Evolutionary conservation across 2,888 invertebrate species (phyloP).

Genomic region (Molorchus minor): DNA sequence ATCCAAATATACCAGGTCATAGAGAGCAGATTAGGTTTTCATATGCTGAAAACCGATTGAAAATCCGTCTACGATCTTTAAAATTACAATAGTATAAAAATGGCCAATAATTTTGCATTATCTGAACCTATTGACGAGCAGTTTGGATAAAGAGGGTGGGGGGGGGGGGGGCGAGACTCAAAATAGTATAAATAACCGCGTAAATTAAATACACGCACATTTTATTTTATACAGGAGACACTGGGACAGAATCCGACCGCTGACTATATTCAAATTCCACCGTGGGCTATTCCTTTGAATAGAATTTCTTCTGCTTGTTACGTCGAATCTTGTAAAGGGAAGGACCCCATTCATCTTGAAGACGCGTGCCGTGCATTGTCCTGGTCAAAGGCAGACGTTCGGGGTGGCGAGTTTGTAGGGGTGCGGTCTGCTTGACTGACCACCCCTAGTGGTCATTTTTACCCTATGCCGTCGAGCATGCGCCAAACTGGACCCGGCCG

Average conservation of each 20-base stretch:
- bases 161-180: too few species aligned
- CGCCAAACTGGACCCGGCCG: conserved; percentile 9
- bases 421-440: conserved; percentile 57
- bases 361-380: conserved; percentile 49
- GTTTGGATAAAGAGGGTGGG: too few species aligned
- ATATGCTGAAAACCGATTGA: too few species aligned
- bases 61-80: too few species aligned
- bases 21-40: too few species aligned
- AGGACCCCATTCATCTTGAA: conserved; percentile 38
- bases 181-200: too few species aligned
- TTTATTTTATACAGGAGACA: too few species aligned
- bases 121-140: too few species aligned
- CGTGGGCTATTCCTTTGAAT: conserved; percentile 34
- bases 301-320: conserved; percentile 44
- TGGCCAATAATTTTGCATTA: too few species aligned
- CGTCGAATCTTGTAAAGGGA: conserved; percentile 35
- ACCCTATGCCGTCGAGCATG: conserved; percentile 33
- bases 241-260: conserved; percentile 13
- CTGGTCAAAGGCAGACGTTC: conserved; percentile 39
- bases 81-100: too few species aligned
- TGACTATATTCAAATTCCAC: conserved; percentile 38
- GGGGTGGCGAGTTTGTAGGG: conserved; percentile 45
- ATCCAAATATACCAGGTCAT: too few species aligned
- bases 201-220: too few species aligned
- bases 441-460: conserved; percentile 56